A percentile compares a stretch with the other conserved stretches of the same genome.
phyloP scores from a whole-genome alignment of 2,113 vertebrate genomes.

The Girardinichthys multiradiatus region DNA sequence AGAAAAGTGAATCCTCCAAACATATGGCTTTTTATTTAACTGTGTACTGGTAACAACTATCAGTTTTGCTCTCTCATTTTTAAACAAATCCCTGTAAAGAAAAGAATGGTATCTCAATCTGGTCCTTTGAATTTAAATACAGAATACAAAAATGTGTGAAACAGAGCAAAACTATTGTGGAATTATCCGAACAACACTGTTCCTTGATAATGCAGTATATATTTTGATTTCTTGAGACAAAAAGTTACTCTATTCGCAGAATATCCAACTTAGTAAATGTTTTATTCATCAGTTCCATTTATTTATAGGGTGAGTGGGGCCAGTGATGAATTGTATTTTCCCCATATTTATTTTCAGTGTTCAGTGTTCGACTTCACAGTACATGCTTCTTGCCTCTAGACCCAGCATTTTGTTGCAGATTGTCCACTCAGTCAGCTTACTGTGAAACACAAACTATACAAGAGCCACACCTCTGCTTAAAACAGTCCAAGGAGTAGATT shows the following conservation, averaged over 20 bases:
- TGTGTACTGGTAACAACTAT: constrained; percentile 55
- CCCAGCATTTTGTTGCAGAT: constrained; percentile 11
- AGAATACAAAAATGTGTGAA: constrained; percentile 51
- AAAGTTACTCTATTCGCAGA: constrained; percentile 75
- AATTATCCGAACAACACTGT: constrained; percentile 58
- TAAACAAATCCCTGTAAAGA: constrained; percentile 57
- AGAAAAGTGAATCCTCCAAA: constrained; percentile 55
- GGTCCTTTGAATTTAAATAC: constrained; percentile 58
- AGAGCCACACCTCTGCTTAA: constrained; percentile 31
- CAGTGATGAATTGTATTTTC: constrained; percentile 29
- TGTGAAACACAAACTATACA: constrained; percentile 18
- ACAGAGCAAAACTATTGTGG: constrained; percentile 48
- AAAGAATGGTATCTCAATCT: constrained; percentile 38
- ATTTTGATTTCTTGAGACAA: constrained; percentile 74
- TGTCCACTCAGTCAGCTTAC: constrained; percentile 46
- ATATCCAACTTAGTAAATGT: constrained; percentile 71
- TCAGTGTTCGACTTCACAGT: constrained; percentile 80
- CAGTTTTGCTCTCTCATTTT: constrained; percentile 42
- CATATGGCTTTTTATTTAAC: constrained; percentile 81
- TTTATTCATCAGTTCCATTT: constrained; percentile 47
- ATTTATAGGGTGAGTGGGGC: constrained; percentile 21
- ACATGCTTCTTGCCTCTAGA: constrained; percentile 42
- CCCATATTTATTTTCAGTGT: constrained; percentile 65
- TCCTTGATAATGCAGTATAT: constrained; percentile 62
- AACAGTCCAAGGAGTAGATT: constrained; percentile 31